Conservation (phyloP, 2,888 invertebrate species). For the Hydriomena furcata region DNA sequence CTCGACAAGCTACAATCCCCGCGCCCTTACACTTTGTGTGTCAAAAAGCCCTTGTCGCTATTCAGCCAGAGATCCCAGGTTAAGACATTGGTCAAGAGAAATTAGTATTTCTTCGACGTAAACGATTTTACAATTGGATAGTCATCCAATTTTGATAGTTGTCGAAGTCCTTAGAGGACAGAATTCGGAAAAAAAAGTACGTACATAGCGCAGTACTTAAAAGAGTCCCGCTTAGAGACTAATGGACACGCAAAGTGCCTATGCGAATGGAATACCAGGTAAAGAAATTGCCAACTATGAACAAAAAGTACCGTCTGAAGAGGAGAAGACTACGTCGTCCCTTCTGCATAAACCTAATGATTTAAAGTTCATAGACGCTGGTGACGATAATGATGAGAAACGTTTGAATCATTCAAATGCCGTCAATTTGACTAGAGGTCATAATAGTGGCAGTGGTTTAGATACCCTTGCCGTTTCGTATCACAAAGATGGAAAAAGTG, state of each 20-base stretch:
- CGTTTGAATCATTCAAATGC: slow-evolving; percentile 66
- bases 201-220: slow-evolving; percentile 60
- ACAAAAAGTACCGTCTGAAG: slow-evolving; percentile 74
- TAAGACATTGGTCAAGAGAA: slow-evolving; percentile 83
- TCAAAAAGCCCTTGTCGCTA: slow-evolving; percentile 77
- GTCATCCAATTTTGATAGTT: slow-evolving; percentile 60
- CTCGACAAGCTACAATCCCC: slow-evolving; percentile 78
- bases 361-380: slow-evolving; percentile 66
- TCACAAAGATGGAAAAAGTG: slow-evolving; percentile 53
- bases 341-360: slow-evolving; percentile 62
- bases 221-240: slow-evolving; percentile 57
- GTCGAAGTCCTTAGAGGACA: slow-evolving; percentile 57
- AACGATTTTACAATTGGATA: slow-evolving; percentile 57
- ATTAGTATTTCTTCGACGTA: slow-evolving; percentile 67
- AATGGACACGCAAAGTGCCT: slow-evolving; percentile 75
- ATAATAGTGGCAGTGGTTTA: slow-evolving; percentile 40
- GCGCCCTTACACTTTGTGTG: slow-evolving; percentile 75
- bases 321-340: slow-evolving; percentile 77
- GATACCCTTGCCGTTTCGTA: slow-evolving; percentile 62
- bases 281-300: slow-evolving; percentile 69
- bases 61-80: slow-evolving; percentile 84
- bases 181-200: slow-evolving; percentile 53
- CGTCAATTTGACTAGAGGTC: slow-evolving; percentile 68
- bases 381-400: slow-evolving; percentile 55
- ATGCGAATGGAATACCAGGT: slow-evolving; percentile 76